These are phyloP conservation scores for Brachionus plicatilis DNA, from an alignment of 1,140 invertebrate species.

Conservation along the genomic window DNA sequence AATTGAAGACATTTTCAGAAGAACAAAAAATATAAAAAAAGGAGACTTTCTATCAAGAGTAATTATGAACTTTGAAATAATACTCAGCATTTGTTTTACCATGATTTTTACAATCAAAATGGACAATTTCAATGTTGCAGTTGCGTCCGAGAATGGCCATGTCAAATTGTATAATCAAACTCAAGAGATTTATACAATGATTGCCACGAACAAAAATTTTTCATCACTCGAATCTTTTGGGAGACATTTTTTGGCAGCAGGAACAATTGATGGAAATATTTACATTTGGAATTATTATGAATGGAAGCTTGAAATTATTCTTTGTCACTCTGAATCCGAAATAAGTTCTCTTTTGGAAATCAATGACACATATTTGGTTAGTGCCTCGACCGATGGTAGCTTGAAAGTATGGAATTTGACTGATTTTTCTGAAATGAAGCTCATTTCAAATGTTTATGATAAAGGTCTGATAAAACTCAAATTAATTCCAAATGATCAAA, in stretches of 20 bases:
- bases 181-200: not conserved
- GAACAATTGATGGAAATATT: not conserved
- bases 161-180: not conserved
- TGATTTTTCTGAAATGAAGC: not conserved
- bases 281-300: not conserved
- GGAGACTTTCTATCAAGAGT: too few relatives aligned
- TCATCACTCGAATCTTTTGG: not conserved
- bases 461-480: not conserved
- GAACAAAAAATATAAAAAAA: too few relatives aligned
- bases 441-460: not conserved
- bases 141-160: not conserved
- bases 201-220: not conserved
- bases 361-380: not conserved
- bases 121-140: not conserved
- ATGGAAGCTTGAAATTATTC: not conserved
- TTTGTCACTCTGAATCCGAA: not conserved
- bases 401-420: not conserved
- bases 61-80: too few relatives aligned
- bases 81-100: not conserved
- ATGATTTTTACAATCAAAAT: not conserved
- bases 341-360: not conserved
- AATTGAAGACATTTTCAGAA: too few relatives aligned
- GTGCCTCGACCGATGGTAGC: not conserved
- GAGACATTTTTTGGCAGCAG: not conserved
- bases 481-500: not conserved